Conservation (phyloP, 1,140 invertebrate genomes). For the Neotoxoptera formosana region DNA sequence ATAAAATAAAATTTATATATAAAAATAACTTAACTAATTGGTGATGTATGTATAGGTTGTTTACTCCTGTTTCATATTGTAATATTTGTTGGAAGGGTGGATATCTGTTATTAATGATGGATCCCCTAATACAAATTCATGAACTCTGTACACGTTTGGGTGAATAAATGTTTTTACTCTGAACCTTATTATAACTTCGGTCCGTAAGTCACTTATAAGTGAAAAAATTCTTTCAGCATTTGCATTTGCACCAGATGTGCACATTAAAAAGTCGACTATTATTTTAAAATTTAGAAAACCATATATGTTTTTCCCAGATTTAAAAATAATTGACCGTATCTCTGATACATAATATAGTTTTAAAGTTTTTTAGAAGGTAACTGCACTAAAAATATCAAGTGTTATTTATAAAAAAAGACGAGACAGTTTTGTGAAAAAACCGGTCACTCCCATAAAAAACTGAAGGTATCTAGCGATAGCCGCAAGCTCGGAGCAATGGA, state of each 20-base stretch:
- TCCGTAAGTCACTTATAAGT: too few relatives aligned
- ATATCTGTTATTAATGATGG: background rate
- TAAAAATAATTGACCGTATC: background rate
- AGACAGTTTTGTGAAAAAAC: too few relatives aligned
- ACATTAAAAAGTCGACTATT: too few relatives aligned
- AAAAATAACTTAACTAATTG: background rate
- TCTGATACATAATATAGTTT: background rate
- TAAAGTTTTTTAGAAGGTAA: background rate
- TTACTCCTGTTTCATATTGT: too few relatives aligned
- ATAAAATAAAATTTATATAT: background rate
- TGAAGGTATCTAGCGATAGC: too few relatives aligned
- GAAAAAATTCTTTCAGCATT: too few relatives aligned
- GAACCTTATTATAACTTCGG: background rate
- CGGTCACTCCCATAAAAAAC: too few relatives aligned
- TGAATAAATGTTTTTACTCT: background rate
- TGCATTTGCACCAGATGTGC: too few relatives aligned
- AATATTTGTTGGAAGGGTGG: too few relatives aligned
- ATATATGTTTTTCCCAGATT: background rate
- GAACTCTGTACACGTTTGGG: background rate
- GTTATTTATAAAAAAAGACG: background rate
- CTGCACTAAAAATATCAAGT: background rate
- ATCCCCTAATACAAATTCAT: background rate
- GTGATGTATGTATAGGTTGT: too few relatives aligned
- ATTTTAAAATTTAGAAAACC: background rate
- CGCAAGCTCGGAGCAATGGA: too few relatives aligned